A percentile compares a stretch with the other conserved stretches of the same genome.
These are phyloP conservation scores for Turnix velox DNA, from an alignment of 2,113 vertebrate species.

Conservation along the genomic window DNA sequence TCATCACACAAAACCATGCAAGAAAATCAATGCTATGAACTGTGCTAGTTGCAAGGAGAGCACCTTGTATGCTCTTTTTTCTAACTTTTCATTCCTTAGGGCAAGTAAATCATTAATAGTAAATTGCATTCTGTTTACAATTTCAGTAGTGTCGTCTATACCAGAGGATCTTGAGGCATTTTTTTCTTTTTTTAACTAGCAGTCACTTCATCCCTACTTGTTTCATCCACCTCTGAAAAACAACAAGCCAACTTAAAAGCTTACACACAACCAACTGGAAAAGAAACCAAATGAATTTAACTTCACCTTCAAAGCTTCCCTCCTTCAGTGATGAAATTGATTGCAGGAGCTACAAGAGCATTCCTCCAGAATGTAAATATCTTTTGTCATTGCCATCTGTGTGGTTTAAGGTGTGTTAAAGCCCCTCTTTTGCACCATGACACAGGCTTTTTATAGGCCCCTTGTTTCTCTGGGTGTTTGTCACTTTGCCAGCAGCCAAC, in stretches of 20 bases:
- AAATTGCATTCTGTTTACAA: not conserved
- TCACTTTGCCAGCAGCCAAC: not conserved
- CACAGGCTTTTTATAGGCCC: not conserved
- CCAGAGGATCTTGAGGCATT: not conserved
- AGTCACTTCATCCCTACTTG: not conserved
- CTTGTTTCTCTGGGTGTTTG: not conserved
- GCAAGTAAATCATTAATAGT: not conserved
- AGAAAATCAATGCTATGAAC: not conserved
- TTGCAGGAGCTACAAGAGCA: not conserved
- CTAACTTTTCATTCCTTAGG: not conserved
- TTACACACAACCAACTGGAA: not conserved
- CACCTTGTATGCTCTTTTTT: not conserved
- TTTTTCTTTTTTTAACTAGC: not conserved
- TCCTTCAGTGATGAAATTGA: not conserved
- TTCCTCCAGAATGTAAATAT: constrained; percentile 1
- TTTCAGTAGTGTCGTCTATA: not conserved
- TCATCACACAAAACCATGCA: not conserved
- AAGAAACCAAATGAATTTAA: not conserved
- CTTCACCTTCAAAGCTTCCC: not conserved
- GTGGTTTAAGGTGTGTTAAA: constrained; percentile 4
- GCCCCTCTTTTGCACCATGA: not conserved
- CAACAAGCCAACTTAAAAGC: not conserved
- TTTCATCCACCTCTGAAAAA: not conserved
- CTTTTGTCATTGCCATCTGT: not conserved
- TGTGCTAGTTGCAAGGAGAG: not conserved